Conservation (phyloP, 2,797 vertebrate genomes). For the Oryzias dopingdopingensis region DNA sequence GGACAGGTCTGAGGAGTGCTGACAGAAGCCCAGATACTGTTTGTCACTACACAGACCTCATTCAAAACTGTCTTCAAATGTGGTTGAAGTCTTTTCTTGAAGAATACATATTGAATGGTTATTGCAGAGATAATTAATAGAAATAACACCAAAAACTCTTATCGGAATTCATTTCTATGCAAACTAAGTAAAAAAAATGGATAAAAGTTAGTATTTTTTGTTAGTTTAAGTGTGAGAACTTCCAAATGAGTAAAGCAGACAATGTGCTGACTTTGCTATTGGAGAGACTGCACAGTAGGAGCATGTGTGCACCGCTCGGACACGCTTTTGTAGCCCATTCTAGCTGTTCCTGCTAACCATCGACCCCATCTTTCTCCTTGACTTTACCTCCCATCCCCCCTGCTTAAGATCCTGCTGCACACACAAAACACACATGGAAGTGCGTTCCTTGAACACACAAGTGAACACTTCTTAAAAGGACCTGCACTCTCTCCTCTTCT, state of each 20-base stretch:
- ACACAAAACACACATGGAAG: conserved; percentile 32
- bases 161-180: no score
- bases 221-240: neutral
- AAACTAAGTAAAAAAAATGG: neutral
- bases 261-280: conserved; percentile 2
- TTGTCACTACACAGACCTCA: conserved; percentile 31
- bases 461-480: conserved; percentile 51
- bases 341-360: conserved; percentile 48
- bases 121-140: no score
- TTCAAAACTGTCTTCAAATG: no score
- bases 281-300: neutral
- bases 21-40: conserved; percentile 29
- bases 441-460: conserved; percentile 38
- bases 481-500: conserved; percentile 42
- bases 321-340: conserved; percentile 23
- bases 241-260: neutral
- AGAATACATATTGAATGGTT: no score
- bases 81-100: no score
- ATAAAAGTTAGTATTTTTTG: neutral
- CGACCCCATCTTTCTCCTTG: conserved; percentile 58
- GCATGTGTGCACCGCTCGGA: conserved; percentile 2
- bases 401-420: conserved; percentile 41
- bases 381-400: conserved; percentile 53
- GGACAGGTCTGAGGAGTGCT: conserved; percentile 20
- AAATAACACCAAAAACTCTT: no score